phyloP scores from a whole-genome alignment of 2,113 vertebrate genomes.

The Aegotheles bennettii region DNA sequence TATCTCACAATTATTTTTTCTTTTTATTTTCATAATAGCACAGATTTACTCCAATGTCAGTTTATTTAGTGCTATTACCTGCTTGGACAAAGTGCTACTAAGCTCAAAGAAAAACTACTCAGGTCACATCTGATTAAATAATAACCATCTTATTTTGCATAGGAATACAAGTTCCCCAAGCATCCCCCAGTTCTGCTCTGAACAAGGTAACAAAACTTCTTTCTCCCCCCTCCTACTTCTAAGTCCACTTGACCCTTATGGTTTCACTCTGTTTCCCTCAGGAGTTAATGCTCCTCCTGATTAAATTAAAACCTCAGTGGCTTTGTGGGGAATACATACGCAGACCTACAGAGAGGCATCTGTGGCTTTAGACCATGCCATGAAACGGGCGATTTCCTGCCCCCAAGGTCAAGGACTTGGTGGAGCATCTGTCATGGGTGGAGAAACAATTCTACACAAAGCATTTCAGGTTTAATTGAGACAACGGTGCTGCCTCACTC shows the following conservation, averaged over 20 bases:
- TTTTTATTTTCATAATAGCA: neutral
- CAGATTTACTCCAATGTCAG: neutral
- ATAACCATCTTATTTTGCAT: neutral
- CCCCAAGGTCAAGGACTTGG: neutral
- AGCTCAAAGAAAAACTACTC: neutral
- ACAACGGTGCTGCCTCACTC: neutral
- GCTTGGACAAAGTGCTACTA: neutral
- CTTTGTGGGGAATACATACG: neutral
- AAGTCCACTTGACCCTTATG: neutral
- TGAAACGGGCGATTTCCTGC: neutral
- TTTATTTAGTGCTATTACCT: neutral
- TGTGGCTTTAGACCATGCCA: neutral
- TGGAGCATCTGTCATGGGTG: neutral
- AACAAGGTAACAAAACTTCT: neutral
- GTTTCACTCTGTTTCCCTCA: neutral
- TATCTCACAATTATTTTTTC: neutral
- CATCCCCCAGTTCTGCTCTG: neutral
- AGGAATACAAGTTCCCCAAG: neutral
- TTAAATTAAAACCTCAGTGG: neutral
- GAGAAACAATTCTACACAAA: neutral
- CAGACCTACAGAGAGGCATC: neutral
- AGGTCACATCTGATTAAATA: neutral
- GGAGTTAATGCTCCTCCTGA: neutral
- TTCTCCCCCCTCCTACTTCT: neutral
- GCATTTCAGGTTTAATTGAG: neutral